Conservation (phyloP, 1,140 invertebrate species). For the Tetranychus urticae region DNA sequence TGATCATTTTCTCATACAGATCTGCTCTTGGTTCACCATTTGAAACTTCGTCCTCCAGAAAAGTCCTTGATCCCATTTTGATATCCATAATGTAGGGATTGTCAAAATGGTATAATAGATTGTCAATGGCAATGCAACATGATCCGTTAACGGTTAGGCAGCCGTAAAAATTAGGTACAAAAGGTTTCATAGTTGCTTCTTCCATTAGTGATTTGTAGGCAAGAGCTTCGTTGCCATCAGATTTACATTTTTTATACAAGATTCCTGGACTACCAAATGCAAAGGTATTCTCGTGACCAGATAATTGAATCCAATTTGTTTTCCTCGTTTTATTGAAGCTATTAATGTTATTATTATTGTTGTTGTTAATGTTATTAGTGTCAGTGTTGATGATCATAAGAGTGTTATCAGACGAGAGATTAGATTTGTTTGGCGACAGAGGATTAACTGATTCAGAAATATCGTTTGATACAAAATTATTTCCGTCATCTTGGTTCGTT, state of each 20-base stretch:
- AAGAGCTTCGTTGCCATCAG: conserved; percentile 27
- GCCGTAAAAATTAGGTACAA: conserved; percentile 78
- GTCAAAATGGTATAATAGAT: conserved; percentile 65
- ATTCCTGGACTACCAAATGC: conserved; percentile 77
- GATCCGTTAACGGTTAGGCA: conserved; percentile 47
- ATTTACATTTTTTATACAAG: conserved; percentile 65
- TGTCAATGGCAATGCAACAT: conserved; percentile 66
- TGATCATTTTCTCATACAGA: conserved; percentile 96
- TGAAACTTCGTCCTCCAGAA: conserved; percentile 81
- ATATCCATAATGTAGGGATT: conserved; percentile 84
- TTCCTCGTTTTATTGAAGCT: too few relatives aligned
- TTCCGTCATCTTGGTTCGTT: too few relatives aligned
- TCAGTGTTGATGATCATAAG: too few relatives aligned
- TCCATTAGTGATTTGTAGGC: conserved; percentile 56
- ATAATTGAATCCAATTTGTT: conserved; percentile 67
- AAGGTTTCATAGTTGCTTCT: conserved; percentile 47
- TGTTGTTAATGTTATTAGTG: too few relatives aligned
- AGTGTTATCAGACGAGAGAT: too few relatives aligned
- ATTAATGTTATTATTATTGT: too few relatives aligned
- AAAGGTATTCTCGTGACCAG: conserved; percentile 62
- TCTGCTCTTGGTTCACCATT: conserved; percentile 79
- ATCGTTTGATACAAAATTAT: too few relatives aligned
- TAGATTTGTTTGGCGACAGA: too few relatives aligned
- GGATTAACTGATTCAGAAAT: too few relatives aligned
- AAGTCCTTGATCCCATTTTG: conserved; percentile 81